Base-by-base conservation (phyloP, 2,797 vertebrate species). In the Cephalopachus bancanus region DNA sequence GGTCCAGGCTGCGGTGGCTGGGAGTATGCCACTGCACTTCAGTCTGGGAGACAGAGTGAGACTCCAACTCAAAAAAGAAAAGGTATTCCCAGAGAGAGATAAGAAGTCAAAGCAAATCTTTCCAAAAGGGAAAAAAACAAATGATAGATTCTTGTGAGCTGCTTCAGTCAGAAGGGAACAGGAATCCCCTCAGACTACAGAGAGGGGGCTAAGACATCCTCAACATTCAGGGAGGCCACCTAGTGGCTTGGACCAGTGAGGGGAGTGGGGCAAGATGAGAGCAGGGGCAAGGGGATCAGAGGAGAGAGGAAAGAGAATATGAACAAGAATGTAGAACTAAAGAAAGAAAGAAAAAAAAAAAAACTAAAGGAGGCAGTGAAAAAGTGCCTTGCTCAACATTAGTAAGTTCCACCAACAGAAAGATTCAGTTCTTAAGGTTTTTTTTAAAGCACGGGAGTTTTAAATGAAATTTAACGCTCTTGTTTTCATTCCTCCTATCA, bases 401-500 rank as follows among this genome's bases (percentile, higher is more conserved):
- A 92, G 92, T 26, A 95, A 97, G 22, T 80, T 89, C 0, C 28
- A 69, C 65, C 93, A 98, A 92, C 15, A 97, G 80, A 97, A 96
- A 84, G 28, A 97, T 59, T 72, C 11, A 33, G 94, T 86, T 97
- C 98, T 76, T 93, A 4, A 16, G 30, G 28, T 62, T 49, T 80
- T 80, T 83, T 79, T 89, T 60, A 53, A 86, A 94, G 7, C n/a
- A 95, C 24, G 65, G 10, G 96, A 74, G 1, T 49, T 98, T 97
- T 96, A 97, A 98, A 93, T 71, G 97, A 97, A 95, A 98, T 67
- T 59, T 97, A 59, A 98, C 96, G 69, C 91, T 97, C 95, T 98
- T 97, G 71, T 97, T 98, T 98, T 98, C 93, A 95, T 98, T 98
- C 94, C 94, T 98, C 57, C 93, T 93, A 98, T 96, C 94, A 96